Evolutionary conservation across 2,797 vertebrate genomes (phyloP).

Genomic region (Delichon dasypus): DNA sequence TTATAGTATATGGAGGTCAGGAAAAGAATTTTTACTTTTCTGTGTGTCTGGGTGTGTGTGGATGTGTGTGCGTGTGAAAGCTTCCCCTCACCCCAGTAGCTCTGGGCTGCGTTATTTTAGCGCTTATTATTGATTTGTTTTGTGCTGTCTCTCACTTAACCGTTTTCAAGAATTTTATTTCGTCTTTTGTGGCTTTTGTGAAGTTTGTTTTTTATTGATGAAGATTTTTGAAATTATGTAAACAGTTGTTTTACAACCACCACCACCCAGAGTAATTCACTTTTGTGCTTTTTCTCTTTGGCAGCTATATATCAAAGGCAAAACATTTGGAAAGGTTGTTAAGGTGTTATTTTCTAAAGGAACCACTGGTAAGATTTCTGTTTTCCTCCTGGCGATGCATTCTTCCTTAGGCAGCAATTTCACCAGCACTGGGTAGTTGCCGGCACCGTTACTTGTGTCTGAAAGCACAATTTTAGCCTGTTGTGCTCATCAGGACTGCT

Average conservation of each 20-base stretch:
- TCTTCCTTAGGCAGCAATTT: slow-evolving; percentile 57
- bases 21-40: slow-evolving; percentile 73
- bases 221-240: slow-evolving; percentile 52
- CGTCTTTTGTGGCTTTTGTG: slow-evolving; percentile 44
- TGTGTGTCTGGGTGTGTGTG: slow-evolving; percentile 40
- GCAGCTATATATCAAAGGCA: slow-evolving; percentile 78
- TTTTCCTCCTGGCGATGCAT: slow-evolving; percentile 20
- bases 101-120: slow-evolving; percentile 72
- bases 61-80: slow-evolving; percentile 8
- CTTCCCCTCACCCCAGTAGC: slow-evolving; percentile 59
- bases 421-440: slow-evolving; percentile 46
- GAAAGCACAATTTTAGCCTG: slow-evolving; percentile 62
- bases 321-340: slow-evolving; percentile 68
- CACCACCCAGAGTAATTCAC: slow-evolving; percentile 28
- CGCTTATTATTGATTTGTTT: slow-evolving; percentile 66
- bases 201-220: slow-evolving; percentile 50
- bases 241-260: slow-evolving; percentile 57
- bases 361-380: slow-evolving; percentile 54
- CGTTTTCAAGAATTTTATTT: slow-evolving; percentile 55
- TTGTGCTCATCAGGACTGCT: not conserved
- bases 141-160: slow-evolving; percentile 65
- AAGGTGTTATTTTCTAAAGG: slow-evolving; percentile 44
- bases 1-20: slow-evolving; percentile 80
- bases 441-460: slow-evolving; percentile 35
- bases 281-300: slow-evolving; percentile 73